Evolutionary conservation across 2,797 vertebrate genomes (phyloP).

Genomic region (Urocyon cinereoargenteus): DNA sequence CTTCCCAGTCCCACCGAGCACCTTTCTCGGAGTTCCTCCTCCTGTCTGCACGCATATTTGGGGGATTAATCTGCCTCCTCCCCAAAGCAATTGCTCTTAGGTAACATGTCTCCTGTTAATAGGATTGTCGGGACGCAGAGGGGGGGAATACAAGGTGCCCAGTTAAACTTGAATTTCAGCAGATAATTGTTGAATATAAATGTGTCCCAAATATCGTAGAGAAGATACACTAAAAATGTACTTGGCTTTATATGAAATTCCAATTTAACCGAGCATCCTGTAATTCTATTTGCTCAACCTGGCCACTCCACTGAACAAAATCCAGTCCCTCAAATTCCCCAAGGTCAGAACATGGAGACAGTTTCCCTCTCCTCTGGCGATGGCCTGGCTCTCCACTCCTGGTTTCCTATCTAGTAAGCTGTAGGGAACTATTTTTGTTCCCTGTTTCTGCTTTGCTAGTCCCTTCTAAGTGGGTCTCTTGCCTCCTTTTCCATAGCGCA

Average conservation of each 20-base stretch:
- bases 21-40: background rate
- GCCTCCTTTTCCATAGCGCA: background rate
- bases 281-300: constrained; percentile 8
- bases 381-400: background rate
- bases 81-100: background rate
- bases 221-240: background rate
- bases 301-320: background rate
- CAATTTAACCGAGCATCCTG: background rate
- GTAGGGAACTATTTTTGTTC: background rate
- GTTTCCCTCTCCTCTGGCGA: background rate
- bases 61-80: background rate
- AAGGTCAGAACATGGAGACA: background rate
- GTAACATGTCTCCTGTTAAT: background rate
- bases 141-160: background rate
- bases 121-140: background rate
- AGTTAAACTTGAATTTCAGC: constrained; percentile 39
- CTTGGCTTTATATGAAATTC: background rate
- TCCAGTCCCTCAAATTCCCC: background rate
- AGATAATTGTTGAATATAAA: background rate
- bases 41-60: background rate
- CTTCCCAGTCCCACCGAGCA: background rate
- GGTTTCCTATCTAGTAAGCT: background rate
- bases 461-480: background rate
- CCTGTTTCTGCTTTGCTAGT: background rate
- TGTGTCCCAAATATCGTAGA: background rate